A percentile compares a stretch with the other conserved stretches of the same genome.
These are phyloP conservation scores for Malaclemys terrapin DNA, from an alignment of 2,113 vertebrate species.

Conservation along the genomic window DNA sequence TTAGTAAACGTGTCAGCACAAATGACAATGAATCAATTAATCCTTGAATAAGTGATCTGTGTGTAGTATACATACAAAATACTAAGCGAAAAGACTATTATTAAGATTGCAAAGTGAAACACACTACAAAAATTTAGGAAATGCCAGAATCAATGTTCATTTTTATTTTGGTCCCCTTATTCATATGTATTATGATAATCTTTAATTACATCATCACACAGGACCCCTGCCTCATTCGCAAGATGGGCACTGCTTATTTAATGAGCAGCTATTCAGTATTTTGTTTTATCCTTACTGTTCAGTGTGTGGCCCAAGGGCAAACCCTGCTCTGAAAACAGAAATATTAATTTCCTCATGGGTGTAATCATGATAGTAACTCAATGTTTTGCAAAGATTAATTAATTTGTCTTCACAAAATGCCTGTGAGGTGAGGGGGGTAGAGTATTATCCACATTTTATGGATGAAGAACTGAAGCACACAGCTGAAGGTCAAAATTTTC, in stretches of 20 bases:
- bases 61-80: neutral
- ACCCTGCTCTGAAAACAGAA: neutral
- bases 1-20: constrained; percentile 14
- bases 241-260: neutral
- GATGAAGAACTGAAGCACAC: neutral
- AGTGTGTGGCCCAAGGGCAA: neutral
- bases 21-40: constrained; percentile 51
- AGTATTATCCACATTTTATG: neutral
- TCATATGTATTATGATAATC: constrained; percentile 1
- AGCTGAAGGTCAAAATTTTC: neutral
- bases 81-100: constrained; percentile 25
- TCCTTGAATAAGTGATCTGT: constrained; percentile 47
- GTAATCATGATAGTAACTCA: neutral
- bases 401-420: neutral
- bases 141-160: constrained; percentile 43
- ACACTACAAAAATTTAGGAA: constrained; percentile 37
- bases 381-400: neutral
- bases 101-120: constrained; percentile 51
- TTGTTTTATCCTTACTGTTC: neutral
- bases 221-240: neutral
- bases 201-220: neutral
- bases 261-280: neutral
- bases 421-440: neutral
- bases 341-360: neutral
- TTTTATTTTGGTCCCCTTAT: neutral